These are phyloP conservation scores for Prionace glauca DNA, from an alignment of 2,797 vertebrate species.

Conservation along the genomic window DNA sequence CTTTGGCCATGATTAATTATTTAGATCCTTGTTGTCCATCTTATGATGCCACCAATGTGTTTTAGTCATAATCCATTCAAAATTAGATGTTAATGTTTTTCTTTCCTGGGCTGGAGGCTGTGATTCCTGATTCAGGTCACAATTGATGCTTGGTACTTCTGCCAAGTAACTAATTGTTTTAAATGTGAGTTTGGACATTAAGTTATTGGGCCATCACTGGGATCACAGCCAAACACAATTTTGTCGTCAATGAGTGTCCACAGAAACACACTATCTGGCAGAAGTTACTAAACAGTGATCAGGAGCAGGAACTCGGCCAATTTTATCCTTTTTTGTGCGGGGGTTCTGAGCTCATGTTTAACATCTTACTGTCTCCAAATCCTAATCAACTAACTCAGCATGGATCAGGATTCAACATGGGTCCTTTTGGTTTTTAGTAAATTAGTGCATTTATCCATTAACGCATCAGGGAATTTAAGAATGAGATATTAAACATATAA, in stretches of 20 bases:
- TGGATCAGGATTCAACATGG: neutral
- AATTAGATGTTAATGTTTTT: neutral
- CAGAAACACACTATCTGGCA: neutral
- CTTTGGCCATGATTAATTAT: neutral
- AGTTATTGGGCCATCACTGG: neutral
- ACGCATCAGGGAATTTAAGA: neutral
- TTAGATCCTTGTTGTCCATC: neutral
- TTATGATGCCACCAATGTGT: neutral
- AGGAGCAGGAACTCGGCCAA: neutral
- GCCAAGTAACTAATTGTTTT: neutral
- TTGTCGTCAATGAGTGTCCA: neutral
- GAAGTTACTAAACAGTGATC: neutral
- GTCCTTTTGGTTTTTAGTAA: neutral
- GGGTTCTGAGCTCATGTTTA: neutral
- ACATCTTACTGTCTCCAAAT: neutral
- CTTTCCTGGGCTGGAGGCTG: neutral
- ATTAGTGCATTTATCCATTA: constrained; percentile 2
- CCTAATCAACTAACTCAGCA: neutral
- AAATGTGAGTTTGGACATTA: neutral
- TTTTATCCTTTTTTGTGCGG: neutral
- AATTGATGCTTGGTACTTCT: neutral
- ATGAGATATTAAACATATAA: neutral
- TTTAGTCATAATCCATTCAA: neutral
- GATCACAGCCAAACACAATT: neutral
- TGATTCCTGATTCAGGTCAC: neutral